A percentile compares a stretch with the other conserved stretches of the same genome.
Conservation (phyloP, 2,113 vertebrate genomes). For the Apistogramma diplotaenia region DNA sequence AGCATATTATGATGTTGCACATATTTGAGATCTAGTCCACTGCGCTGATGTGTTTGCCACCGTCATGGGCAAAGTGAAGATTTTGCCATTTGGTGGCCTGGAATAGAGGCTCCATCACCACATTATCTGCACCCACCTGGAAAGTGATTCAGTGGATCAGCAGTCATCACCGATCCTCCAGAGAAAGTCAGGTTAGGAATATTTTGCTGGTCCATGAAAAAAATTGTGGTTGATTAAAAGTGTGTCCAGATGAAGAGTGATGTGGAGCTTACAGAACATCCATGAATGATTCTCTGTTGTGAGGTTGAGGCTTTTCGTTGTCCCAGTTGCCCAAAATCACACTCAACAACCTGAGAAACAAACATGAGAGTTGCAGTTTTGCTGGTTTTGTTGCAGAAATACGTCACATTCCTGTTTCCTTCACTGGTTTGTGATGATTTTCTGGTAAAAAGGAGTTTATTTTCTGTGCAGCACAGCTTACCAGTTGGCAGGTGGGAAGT, state of each 20-base stretch:
- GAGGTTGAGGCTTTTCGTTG: too few relatives aligned
- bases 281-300: not conserved
- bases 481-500: not conserved
- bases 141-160: not conserved
- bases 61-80: too few relatives aligned
- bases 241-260: not conserved
- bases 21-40: not conserved
- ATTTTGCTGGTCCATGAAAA: not conserved
- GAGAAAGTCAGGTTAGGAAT: not conserved
- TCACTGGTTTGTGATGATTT: not conserved
- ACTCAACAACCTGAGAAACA: not conserved
- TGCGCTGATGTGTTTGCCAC: not conserved
- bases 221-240: not conserved
- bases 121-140: not conserved
- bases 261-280: not conserved
- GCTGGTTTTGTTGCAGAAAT: not conserved
- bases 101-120: not conserved
- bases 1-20: not conserved
- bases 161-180: not conserved
- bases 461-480: not conserved
- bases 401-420: not conserved
- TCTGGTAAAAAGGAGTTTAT: not conserved
- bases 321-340: not conserved
- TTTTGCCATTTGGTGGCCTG: too few relatives aligned
- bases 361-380: not conserved